A percentile compares a stretch with the other conserved stretches of the same genome.
Evolutionary conservation across 2,797 vertebrate species (phyloP).

Genomic region (Macroramphosus scolopax): DNA sequence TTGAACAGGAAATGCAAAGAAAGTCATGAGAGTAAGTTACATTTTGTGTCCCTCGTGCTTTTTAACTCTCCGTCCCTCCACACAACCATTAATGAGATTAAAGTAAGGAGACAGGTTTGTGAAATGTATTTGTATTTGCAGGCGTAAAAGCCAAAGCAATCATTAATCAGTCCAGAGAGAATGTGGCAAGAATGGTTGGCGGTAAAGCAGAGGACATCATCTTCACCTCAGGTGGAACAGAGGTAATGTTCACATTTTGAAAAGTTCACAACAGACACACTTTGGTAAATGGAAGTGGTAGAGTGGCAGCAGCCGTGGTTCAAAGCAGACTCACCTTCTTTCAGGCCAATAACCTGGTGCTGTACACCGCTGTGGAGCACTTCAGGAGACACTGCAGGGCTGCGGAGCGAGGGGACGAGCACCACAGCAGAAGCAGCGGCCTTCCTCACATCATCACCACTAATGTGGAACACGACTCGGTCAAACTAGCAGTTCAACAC

Average conservation of each 20-base stretch:
- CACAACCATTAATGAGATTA: too few relatives aligned
- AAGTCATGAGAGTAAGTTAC: too few relatives aligned
- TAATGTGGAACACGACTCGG: conserved; percentile 90
- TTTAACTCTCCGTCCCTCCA: too few relatives aligned
- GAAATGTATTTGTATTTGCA: conserved; percentile 39
- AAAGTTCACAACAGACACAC: background rate
- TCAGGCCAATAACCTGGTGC: conserved; percentile 92
- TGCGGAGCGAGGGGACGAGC: conserved; percentile 10
- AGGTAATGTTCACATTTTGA: conserved; percentile 80
- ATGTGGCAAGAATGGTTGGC: conserved; percentile 86
- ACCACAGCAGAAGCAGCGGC: conserved; percentile 21
- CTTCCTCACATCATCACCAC: conserved; percentile 86
- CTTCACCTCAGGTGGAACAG: conserved; percentile 95
- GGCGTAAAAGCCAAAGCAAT: conserved; percentile 86
- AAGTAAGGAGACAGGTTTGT: too few relatives aligned
- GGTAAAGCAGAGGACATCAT: conserved; percentile 84
- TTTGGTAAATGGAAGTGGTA: background rate
- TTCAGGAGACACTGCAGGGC: conserved; percentile 66
- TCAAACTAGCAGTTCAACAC: conserved; percentile 81
- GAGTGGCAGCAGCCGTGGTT: too few relatives aligned
- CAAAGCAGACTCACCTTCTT: conserved; percentile 7
- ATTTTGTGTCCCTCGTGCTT: too few relatives aligned
- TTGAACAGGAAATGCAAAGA: background rate
- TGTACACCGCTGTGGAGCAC: conserved; percentile 82
- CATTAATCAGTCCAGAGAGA: conserved; percentile 81